phyloP scores from a whole-genome alignment of 2,113 vertebrate species.

The Halichoerus grypus region DNA sequence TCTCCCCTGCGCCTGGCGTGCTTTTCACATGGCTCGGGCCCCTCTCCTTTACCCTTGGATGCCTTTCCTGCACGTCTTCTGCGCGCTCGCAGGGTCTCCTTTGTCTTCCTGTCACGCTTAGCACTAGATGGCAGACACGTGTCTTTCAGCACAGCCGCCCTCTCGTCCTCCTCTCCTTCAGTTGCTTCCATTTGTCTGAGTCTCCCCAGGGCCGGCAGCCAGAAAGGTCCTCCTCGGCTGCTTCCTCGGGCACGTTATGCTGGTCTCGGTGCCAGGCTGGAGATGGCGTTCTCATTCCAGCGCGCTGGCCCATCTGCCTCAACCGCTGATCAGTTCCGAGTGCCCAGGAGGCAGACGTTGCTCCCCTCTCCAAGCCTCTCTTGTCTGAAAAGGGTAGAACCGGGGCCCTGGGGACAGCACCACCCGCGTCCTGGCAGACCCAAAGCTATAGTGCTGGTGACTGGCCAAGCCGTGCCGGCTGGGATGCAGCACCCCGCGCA shows the following conservation, averaged over 20 bases:
- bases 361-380: neutral
- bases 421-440: rapidly evolving
- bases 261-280: neutral
- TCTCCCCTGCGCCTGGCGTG: no score
- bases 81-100: rapidly evolving
- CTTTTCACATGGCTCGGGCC: rapidly evolving
- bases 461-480: rapidly evolving
- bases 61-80: neutral
- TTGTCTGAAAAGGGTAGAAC: neutral
- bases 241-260: neutral
- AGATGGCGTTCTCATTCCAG: rapidly evolving
- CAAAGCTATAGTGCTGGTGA: neutral
- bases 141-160: neutral
- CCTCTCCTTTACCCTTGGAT: neutral
- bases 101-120: neutral
- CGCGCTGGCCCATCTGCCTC: neutral
- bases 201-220: neutral
- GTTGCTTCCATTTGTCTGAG: neutral
- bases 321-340: neutral
- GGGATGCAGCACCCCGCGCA: rapidly evolving
- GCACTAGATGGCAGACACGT: constrained; percentile 31
- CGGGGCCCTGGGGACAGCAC: neutral
- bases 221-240: neutral
- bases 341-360: neutral
- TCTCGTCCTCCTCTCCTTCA: neutral